These are phyloP conservation scores for Chaenogobius annularis DNA, from an alignment of 2,113 vertebrate genomes.

Conservation along the genomic window DNA sequence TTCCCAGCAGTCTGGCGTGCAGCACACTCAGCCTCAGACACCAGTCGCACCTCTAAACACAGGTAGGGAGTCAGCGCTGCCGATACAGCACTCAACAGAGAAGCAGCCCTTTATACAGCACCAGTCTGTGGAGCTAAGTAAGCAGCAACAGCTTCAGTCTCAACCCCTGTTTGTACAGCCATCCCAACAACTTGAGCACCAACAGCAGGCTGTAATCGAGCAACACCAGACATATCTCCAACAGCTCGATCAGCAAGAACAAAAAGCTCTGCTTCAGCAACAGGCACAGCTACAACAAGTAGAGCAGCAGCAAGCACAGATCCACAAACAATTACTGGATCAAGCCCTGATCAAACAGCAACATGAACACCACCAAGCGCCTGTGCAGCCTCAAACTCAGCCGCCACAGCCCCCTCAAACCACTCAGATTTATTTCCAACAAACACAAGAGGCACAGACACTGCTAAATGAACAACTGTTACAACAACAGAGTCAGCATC, in stretches of 20 bases:
- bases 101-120: slow-evolving; percentile 43
- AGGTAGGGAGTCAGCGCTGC: slow-evolving; percentile 53
- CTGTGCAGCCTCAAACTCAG: slow-evolving; percentile 21
- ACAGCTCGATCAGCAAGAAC: slow-evolving; percentile 59
- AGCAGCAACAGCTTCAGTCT: slow-evolving; percentile 62
- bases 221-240: slow-evolving; percentile 65
- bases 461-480: slow-evolving; percentile 42
- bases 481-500: slow-evolving; percentile 51
- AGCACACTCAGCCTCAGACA: slow-evolving; percentile 54
- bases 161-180: slow-evolving; percentile 60
- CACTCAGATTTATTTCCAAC: slow-evolving; percentile 19
- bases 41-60: slow-evolving; percentile 49
- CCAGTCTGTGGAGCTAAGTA: slow-evolving; percentile 48
- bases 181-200: slow-evolving; percentile 39
- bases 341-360: slow-evolving; percentile 43
- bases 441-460: slow-evolving; percentile 54
- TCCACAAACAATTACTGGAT: slow-evolving; percentile 52
- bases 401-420: slow-evolving; percentile 34
- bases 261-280: slow-evolving; percentile 49
- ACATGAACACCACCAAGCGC: slow-evolving; percentile 37
- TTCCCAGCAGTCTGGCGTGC: slow-evolving; percentile 64
- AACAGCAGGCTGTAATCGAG: slow-evolving; percentile 60
- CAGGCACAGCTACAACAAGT: slow-evolving; percentile 54
- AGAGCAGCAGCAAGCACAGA: slow-evolving; percentile 52
- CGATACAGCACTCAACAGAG: slow-evolving; percentile 52